These are phyloP conservation scores for Camelus bactrianus DNA, from an alignment of 2,113 vertebrate genomes.

Conservation along the genomic window DNA sequence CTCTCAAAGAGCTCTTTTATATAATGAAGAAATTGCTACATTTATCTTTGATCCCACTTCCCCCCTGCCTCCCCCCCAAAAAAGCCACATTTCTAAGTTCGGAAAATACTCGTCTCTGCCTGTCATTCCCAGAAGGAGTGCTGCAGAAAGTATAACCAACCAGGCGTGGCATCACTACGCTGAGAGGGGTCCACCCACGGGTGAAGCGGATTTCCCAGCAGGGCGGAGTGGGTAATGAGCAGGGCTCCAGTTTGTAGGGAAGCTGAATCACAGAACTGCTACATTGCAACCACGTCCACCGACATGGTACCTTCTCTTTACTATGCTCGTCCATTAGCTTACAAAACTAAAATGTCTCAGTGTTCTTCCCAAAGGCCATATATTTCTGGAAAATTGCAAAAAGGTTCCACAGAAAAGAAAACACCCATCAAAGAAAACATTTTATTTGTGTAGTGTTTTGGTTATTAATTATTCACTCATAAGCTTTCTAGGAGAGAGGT, in stretches of 20 bases:
- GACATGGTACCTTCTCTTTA: background rate
- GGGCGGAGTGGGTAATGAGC: background rate
- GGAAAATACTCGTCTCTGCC: background rate
- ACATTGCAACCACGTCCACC: background rate
- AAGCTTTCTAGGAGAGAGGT: background rate
- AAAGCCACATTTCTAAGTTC: constrained; percentile 12
- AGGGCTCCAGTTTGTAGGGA: background rate
- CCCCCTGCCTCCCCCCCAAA: background rate
- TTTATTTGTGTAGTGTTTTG: constrained; percentile 35
- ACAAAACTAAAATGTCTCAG: background rate
- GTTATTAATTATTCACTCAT: background rate
- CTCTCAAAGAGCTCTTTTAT: background rate
- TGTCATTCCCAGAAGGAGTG: constrained; percentile 29
- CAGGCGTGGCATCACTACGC: background rate
- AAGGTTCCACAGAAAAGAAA: constrained; percentile 9
- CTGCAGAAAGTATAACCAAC: background rate
- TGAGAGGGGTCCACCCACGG: background rate
- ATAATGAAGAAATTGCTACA: background rate
- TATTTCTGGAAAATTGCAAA: background rate
- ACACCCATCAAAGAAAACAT: background rate
- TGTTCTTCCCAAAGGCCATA: background rate
- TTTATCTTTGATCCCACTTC: constrained; percentile 17
- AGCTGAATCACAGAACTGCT: background rate
- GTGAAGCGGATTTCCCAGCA: background rate
- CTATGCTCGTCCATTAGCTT: background rate